phyloP scores from a whole-genome alignment of 2,113 vertebrate genomes.

The Bolborhynchus lineola region DNA sequence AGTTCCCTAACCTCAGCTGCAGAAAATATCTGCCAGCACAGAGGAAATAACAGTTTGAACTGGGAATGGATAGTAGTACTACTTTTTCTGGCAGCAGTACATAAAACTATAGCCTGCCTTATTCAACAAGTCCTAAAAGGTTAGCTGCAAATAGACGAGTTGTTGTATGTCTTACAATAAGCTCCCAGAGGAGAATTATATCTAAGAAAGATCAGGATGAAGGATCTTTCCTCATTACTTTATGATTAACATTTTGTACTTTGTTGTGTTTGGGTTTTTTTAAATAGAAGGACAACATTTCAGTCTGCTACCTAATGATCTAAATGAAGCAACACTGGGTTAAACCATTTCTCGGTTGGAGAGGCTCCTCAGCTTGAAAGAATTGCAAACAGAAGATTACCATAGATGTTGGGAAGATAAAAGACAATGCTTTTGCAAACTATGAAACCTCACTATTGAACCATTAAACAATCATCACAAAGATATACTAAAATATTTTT shows the following conservation, averaged over 20 bases:
- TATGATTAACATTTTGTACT: neutral
- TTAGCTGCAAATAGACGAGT: neutral
- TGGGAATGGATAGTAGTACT: neutral
- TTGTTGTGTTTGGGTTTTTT: neutral
- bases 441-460: neutral
- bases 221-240: neutral
- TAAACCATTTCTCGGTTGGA: neutral
- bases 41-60: neutral
- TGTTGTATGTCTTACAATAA: neutral
- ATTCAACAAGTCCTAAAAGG: neutral
- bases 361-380: neutral
- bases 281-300: neutral
- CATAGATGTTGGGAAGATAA: neutral
- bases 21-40: neutral
- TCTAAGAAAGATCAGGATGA: neutral
- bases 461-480: neutral
- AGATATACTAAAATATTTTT: neutral
- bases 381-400: neutral
- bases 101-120: neutral
- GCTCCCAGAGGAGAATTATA: neutral
- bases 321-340: neutral
- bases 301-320: neutral
- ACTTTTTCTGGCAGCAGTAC: neutral
- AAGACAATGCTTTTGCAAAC: neutral
- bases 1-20: neutral